Base-by-base conservation (phyloP, 2,797 vertebrate species). In the Zalophus californianus region DNA sequence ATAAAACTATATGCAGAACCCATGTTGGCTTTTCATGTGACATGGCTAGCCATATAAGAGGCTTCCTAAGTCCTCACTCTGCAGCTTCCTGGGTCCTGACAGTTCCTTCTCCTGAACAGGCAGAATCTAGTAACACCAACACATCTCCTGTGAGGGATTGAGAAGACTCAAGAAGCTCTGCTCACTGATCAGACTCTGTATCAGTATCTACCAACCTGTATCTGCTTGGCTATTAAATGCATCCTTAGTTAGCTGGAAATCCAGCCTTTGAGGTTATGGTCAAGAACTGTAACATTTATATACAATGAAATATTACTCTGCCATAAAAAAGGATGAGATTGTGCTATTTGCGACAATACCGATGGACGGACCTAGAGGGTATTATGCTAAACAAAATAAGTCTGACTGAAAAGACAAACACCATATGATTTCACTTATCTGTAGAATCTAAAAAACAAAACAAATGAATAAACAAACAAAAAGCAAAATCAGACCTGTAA, bases 261-360 rank as follows among this genome's bases (percentile, higher is more conserved):
- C 44, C 41, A 72, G 62, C 32, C n/a, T 93, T 56, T 94, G 93
- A 93, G 75, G 75, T 27, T 93, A 79, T 88, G 64, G 70, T 73
- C 86, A 72, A 80, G 52, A 96, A 90, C 35, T 64, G 0, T 70
- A 73, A 64, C 32, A 77, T 78, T 94, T 93, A 12, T 16, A 93
- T 77, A 18, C 27, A 50, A 18, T 32, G 44, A 50, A 32, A 50
- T 50, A 32, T 50, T 50, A 50, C 27, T 15, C 27, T 50, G 73
- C 73, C 44, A 20, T 48, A 50, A 48, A 50, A 75, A 50, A 35
- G 73, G 44, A 77, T 50, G 15, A 10, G 27, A 18, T 29, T 9
- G 7, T 18, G 15, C 44, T 48, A 50, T 77, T 50, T 77, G 73
- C 9, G 16, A 50, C 44, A 32, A 50, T 16, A 20, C 0, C 0